phyloP scores from a whole-genome alignment of 2,113 vertebrate species.

The Notarius quadriscutis region DNA sequence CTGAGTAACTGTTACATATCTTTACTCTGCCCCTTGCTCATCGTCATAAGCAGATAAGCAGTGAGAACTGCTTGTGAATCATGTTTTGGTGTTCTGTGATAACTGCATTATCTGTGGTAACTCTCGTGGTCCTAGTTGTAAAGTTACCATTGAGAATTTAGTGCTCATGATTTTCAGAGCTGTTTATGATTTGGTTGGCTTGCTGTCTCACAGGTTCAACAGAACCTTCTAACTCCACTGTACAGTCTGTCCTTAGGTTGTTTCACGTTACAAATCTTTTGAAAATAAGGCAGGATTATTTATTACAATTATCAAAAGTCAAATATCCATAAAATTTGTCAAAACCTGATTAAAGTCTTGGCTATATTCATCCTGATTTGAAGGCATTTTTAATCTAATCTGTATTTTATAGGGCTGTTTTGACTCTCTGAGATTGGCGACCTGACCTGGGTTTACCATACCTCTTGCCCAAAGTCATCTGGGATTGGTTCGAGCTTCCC shows the following conservation, averaged over 20 bases:
- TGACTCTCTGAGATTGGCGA: too few relatives aligned
- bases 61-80: not conserved
- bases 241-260: not conserved
- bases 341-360: slow-evolving; percentile 15
- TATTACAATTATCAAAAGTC: slow-evolving; percentile 53
- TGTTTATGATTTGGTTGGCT: slow-evolving; percentile 28
- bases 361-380: slow-evolving; percentile 21
- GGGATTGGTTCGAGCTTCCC: too few relatives aligned
- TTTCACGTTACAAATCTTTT: slow-evolving; percentile 51
- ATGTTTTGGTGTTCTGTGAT: slow-evolving; percentile 1
- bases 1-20: not conserved
- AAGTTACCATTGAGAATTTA: not conserved
- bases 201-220: not conserved
- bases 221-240: slow-evolving; percentile 2
- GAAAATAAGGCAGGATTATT: slow-evolving; percentile 42
- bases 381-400: slow-evolving; percentile 1
- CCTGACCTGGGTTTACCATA: too few relatives aligned
- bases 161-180: not conserved
- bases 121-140: slow-evolving; percentile 6
- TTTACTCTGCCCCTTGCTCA: not conserved
- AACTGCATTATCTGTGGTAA: not conserved
- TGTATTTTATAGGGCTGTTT: not conserved
- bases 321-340: slow-evolving; percentile 46
- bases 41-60: not conserved
- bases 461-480: too few relatives aligned